Evolutionary conservation across 2,888 invertebrate species (phyloP), one percentile per base, ranked within the genome.

Genomic region (Microctonus hyperodae): DNA sequence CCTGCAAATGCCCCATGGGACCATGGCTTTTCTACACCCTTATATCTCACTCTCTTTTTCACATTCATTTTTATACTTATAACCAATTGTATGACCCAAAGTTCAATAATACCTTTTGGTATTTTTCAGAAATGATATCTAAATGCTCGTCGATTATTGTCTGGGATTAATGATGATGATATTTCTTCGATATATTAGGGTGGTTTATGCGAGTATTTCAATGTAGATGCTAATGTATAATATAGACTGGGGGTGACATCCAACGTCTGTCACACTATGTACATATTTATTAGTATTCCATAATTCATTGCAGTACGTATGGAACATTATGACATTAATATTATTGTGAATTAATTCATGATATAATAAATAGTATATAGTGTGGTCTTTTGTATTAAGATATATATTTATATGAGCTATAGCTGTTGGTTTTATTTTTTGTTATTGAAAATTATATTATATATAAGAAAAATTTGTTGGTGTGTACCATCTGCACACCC

Each of bases 91-190:
- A 51, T 53, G 7, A 31, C 48, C 11, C 33, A 33, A 50, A 35
- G 13, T 64, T 4, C 16, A 35, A 44, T n/a, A 20, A 44, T 44
- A 44, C 57, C 57, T 64, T 31, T 53, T 55, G 53, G 59, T 56
- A 65, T 65, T 60, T 59, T 64, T 48, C 60, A 22, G 60, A 59
- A 16, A 53, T 64, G 16, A 48, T 28, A 6, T 35, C 40, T 69
- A 70, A 71, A 71, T 73, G 70, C 60, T 55, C 48, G 33, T 56
- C 71, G 70, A 73, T 73, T 71, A 71, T 73, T 68, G 62, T 60
- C 16, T 53, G 62, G 55, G 65, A 73, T 71, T 73, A 70, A 73
- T 73, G 73, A 73, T 73, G 73, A 73, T 68, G 64, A 60, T 65
- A 59, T 59, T 59, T 40, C 33, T 60, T 25, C n/a, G n/a, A n/a